Evolutionary conservation across 2,113 vertebrate genomes (phyloP).

Genomic region (Tragelaphus buxtoni): DNA sequence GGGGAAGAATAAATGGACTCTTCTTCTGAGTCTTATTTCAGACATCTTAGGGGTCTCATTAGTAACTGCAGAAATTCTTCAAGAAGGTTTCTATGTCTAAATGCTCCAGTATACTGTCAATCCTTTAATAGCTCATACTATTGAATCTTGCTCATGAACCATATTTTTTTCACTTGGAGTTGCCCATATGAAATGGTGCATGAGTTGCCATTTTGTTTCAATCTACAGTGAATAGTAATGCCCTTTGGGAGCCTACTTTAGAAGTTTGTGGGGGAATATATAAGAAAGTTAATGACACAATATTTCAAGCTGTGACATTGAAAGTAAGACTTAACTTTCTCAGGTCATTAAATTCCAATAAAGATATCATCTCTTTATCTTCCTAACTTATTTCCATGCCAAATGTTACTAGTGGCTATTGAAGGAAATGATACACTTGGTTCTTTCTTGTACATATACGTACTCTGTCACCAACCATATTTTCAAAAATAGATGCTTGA

Average conservation of each 20-base stretch:
- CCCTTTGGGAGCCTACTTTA: not conserved
- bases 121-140: not conserved
- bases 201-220: not conserved
- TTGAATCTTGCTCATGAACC: not conserved
- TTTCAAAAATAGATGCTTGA: not conserved
- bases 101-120: not conserved
- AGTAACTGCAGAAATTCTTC: not conserved
- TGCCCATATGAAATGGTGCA: not conserved
- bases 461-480: not conserved
- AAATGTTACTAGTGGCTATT: not conserved
- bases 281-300: not conserved
- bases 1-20: rapidly evolving
- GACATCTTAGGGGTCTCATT: not conserved
- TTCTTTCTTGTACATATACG: not conserved
- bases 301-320: not conserved
- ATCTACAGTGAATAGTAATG: not conserved
- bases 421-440: not conserved
- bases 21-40: not conserved
- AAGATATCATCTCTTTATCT: not conserved
- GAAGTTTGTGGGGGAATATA: not conserved
- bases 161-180: not conserved
- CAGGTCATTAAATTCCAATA: not conserved
- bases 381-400: not conserved
- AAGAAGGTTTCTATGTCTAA: not conserved
- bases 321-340: not conserved